phyloP scores from a whole-genome alignment of 2,888 invertebrate genomes.

The Mallateleia sp. region DNA sequence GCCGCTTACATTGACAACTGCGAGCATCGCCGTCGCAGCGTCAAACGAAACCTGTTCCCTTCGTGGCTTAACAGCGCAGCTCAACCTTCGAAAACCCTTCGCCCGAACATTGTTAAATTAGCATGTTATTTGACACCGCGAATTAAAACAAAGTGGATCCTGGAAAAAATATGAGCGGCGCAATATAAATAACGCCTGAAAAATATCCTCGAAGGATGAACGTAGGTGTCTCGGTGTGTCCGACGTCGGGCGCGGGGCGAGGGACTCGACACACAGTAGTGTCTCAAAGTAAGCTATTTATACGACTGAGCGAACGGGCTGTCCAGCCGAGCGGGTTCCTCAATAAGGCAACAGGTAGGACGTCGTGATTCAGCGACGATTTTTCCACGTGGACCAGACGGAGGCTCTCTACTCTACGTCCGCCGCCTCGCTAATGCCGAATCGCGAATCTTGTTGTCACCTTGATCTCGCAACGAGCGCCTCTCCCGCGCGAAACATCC shows the following conservation, averaged over 20 bases:
- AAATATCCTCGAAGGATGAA: slow-evolving; percentile 57
- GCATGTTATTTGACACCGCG: slow-evolving; percentile 5
- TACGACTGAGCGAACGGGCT: slow-evolving; percentile 85
- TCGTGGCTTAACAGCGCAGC: neutral
- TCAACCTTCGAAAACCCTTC: neutral
- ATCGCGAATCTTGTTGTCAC: slow-evolving; percentile 84
- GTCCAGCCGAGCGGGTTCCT: too few relatives aligned
- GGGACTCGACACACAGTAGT: slow-evolving; percentile 64
- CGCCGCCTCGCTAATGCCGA: slow-evolving; percentile 81
- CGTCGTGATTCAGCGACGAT: slow-evolving; percentile 87
- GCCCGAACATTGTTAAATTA: neutral
- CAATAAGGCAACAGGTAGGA: slow-evolving; percentile 88
- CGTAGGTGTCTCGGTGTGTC: slow-evolving; percentile 63
- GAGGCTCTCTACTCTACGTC: slow-evolving; percentile 77
- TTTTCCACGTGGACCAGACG: slow-evolving; percentile 85
- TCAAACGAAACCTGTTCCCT: slow-evolving; percentile 14
- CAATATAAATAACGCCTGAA: slow-evolving; percentile 53
- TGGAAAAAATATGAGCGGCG: slow-evolving; percentile 36
- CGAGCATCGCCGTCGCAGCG: neutral
- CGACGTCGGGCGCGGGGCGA: neutral
- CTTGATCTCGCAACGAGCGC: slow-evolving; percentile 80
- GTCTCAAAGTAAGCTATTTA: slow-evolving; percentile 83
- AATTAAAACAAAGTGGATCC: neutral
- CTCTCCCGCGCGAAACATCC: slow-evolving; percentile 76
- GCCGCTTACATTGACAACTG: neutral